Conservation (phyloP, 2,888 invertebrate genomes). For the Torymus tubicola region DNA sequence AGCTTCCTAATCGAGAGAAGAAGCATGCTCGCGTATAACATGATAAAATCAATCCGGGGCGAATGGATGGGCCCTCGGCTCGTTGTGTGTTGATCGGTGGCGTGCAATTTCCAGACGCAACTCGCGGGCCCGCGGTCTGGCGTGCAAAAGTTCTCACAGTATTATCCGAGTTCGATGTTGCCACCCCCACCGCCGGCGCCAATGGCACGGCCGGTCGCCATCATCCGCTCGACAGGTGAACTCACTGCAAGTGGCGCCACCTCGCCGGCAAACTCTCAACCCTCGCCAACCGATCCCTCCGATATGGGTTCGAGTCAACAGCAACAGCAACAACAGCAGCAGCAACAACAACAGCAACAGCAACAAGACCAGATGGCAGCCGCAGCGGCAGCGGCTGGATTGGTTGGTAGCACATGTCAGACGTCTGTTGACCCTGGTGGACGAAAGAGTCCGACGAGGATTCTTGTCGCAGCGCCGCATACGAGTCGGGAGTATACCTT, state of each 20-base stretch:
- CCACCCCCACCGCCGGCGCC: constrained; percentile 97
- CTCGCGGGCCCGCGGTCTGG: constrained; percentile 76
- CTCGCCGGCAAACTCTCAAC: constrained; percentile 79
- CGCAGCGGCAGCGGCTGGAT: constrained; percentile 73
- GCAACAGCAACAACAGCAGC: constrained; percentile 64
- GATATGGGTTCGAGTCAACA: constrained; percentile 69
- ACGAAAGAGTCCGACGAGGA: constrained; percentile 74
- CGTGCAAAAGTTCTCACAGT: constrained; percentile 83
- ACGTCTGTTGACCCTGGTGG: constrained; percentile 70
- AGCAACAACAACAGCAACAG: no score
- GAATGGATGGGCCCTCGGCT: constrained; percentile 69
- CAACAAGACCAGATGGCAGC: constrained; percentile 70
- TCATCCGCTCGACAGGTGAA: constrained; percentile 91
- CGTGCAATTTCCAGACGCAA: constrained; percentile 77
- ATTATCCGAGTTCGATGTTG: constrained; percentile 94
- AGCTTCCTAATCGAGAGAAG: no score
- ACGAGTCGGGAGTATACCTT: constrained; percentile 87
- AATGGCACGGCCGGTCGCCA: constrained; percentile 97
- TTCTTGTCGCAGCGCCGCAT: constrained; percentile 78
- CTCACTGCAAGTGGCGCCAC: constrained; percentile 81
- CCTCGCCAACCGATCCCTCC: constrained; percentile 73
- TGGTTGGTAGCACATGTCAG: constrained; percentile 75
- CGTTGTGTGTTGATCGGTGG: constrained; percentile 73
- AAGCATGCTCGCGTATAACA: no score
- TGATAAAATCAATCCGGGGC: constrained; percentile 62